A percentile compares a stretch with the other conserved stretches of the same genome.
Conservation (phyloP, 2,113 vertebrate species). For the Thalassoma bifasciatum region DNA sequence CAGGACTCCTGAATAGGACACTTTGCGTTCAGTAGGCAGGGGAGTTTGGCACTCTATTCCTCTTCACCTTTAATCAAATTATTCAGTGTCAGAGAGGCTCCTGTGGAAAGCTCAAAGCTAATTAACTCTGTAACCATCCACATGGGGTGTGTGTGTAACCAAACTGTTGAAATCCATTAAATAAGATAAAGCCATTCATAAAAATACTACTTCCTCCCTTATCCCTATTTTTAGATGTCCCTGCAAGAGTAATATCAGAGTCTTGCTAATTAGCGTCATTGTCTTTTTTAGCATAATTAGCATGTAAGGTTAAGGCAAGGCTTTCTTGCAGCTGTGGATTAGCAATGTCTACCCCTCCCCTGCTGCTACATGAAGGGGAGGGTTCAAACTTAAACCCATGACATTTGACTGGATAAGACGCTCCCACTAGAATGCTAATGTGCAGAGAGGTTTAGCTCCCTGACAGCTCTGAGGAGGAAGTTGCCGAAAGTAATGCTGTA, state of each 20-base stretch:
- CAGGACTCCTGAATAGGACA: constrained; percentile 22
- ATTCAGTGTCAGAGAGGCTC: constrained; percentile 52
- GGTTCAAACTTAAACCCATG: constrained; percentile 46
- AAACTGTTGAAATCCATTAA: constrained; percentile 58
- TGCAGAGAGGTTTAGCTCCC: constrained; percentile 33
- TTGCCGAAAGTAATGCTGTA: constrained; percentile 53
- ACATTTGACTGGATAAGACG: constrained; percentile 61
- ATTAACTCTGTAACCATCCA: constrained; percentile 64
- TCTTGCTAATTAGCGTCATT: constrained; percentile 40
- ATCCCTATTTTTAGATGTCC: constrained; percentile 21
- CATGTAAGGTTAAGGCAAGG: constrained; percentile 17
- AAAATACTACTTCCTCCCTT: background rate
- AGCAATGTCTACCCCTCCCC: constrained; percentile 27
- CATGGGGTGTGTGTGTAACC: constrained; percentile 31
- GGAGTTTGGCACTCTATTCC: constrained; percentile 39
- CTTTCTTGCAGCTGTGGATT: constrained; percentile 48
- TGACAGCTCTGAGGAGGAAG: constrained; percentile 38
- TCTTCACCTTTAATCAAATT: too few relatives aligned
- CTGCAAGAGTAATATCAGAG: constrained; percentile 37
- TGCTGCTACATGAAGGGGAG: constrained; percentile 19
- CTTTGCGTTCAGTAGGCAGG: constrained; percentile 34
- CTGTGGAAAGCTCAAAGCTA: constrained; percentile 65
- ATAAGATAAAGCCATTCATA: constrained; percentile 50
- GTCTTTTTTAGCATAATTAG: constrained; percentile 44
- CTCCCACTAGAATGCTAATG: constrained; percentile 49